phyloP scores from a whole-genome alignment of 1,140 invertebrate species.

The Drosophila ironensis region DNA sequence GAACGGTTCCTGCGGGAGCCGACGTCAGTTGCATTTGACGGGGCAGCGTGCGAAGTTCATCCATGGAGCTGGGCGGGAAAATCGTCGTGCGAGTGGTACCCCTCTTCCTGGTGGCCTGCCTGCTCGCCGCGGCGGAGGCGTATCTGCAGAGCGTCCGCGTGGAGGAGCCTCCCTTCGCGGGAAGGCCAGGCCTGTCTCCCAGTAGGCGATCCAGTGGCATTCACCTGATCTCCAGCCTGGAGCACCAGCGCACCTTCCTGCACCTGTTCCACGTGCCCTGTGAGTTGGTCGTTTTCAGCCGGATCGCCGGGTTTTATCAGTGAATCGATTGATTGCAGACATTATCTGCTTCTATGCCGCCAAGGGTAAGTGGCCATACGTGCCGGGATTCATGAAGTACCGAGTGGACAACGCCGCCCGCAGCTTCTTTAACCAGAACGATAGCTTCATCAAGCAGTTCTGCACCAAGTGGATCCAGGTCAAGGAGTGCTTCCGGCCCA shows the following conservation, averaged over 20 bases:
- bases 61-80: constrained; percentile 55
- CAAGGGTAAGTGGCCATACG: constrained; percentile 79
- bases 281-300: constrained; percentile 44
- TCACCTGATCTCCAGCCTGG: constrained; percentile 61
- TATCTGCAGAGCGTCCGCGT: constrained; percentile 62
- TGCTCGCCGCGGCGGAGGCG: constrained; percentile 46
- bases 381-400: constrained; percentile 71
- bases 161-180: constrained; percentile 66
- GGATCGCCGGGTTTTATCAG: no score
- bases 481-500: constrained; percentile 73
- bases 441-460: constrained; percentile 67
- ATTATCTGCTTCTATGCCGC: constrained; percentile 80
- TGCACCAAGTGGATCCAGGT: constrained; percentile 78
- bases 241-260: constrained; percentile 66
- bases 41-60: neutral
- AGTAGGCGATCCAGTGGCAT: constrained; percentile 47
- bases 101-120: constrained; percentile 42
- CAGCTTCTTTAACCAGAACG: constrained; percentile 67
- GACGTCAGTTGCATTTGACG: constrained; percentile 35
- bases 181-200: neutral
- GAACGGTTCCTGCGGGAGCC: constrained; percentile 35
- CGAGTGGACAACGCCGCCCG: constrained; percentile 60
- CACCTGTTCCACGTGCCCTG: constrained; percentile 77
- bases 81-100: constrained; percentile 43
- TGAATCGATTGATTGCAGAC: constrained; percentile 37